phyloP scores from a whole-genome alignment of 2,888 invertebrate genomes.

The Dolichopus griseipennis region DNA sequence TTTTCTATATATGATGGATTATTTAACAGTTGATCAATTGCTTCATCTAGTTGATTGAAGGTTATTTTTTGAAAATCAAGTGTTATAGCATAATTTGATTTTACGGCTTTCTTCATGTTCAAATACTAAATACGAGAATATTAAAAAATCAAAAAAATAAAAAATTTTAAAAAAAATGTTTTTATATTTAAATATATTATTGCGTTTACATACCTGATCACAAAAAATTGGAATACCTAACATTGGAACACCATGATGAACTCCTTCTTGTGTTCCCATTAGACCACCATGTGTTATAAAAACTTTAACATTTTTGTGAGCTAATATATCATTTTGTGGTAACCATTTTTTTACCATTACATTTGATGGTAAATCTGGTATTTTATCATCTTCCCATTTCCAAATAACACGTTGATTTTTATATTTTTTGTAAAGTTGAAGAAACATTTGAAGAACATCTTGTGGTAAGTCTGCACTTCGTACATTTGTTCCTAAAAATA shows the following conservation, averaged over 20 bases:
- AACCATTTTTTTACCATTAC: slow-evolving; percentile 47
- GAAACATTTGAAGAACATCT: slow-evolving; percentile 37
- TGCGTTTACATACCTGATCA: slow-evolving; percentile 35
- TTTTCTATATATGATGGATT: slow-evolving; percentile 38
- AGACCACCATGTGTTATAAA: slow-evolving; percentile 45
- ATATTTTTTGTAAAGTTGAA: slow-evolving; percentile 41
- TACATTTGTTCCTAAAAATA: slow-evolving; percentile 40
- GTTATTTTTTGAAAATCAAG: slow-evolving; percentile 37
- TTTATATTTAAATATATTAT: neutral
- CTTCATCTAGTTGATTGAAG: slow-evolving; percentile 28
- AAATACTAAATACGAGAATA: too few species aligned
- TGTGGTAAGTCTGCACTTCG: slow-evolving; percentile 42
- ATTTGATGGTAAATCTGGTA: slow-evolving; percentile 39
- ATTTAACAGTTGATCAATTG: slow-evolving; percentile 37
- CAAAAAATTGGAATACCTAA: slow-evolving; percentile 44
- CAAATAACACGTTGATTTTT: slow-evolving; percentile 42
- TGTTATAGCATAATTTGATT: slow-evolving; percentile 37
- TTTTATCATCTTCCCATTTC: slow-evolving; percentile 45
- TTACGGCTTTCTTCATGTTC: slow-evolving; percentile 37
- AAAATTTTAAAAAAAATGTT: neutral
- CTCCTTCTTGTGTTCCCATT: slow-evolving; percentile 43
- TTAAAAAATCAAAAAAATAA: slow-evolving; percentile 26
- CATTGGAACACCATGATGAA: slow-evolving; percentile 42
- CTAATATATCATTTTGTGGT: slow-evolving; percentile 47
- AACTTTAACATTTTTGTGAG: slow-evolving; percentile 42